Evolutionary conservation across 2,797 vertebrate species (phyloP).

Genomic region (Halcyon smyrnensis): DNA sequence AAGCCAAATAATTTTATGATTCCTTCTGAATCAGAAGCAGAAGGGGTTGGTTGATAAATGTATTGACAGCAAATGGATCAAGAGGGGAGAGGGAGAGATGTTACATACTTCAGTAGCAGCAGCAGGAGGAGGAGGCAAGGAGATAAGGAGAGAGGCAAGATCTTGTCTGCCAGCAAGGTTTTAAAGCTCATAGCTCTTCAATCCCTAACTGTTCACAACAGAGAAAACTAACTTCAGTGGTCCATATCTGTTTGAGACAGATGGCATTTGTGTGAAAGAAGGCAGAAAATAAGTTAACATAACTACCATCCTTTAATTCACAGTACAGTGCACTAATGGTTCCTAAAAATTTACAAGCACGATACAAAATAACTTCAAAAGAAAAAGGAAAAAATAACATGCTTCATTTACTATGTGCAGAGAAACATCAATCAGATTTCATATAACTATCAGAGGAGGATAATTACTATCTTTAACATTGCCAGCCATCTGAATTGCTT

Average conservation of each 20-base stretch:
- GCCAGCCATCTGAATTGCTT: neutral
- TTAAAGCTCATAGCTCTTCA: neutral
- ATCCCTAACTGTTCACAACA: neutral
- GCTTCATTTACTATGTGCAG: neutral
- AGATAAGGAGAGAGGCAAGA: neutral
- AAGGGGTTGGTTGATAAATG: neutral
- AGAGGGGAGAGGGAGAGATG: neutral
- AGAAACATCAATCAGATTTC: neutral
- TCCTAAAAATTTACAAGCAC: neutral
- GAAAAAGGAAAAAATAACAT: neutral
- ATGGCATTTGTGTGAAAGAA: neutral
- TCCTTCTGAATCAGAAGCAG: neutral
- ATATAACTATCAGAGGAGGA: neutral
- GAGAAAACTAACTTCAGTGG: neutral
- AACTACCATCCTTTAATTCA: neutral
- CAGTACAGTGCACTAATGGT: neutral
- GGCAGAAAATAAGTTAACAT: neutral
- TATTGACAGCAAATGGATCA: neutral
- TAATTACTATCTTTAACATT: constrained; percentile 13
- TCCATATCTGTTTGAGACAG: neutral
- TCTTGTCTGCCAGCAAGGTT: neutral
- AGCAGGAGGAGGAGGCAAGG: neutral
- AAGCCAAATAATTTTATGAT: neutral
- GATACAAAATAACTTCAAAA: neutral
- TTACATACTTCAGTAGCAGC: neutral